These are phyloP conservation scores for Temnothorax ravouxi DNA, from an alignment of 2,888 invertebrate species.

Conservation along the genomic window DNA sequence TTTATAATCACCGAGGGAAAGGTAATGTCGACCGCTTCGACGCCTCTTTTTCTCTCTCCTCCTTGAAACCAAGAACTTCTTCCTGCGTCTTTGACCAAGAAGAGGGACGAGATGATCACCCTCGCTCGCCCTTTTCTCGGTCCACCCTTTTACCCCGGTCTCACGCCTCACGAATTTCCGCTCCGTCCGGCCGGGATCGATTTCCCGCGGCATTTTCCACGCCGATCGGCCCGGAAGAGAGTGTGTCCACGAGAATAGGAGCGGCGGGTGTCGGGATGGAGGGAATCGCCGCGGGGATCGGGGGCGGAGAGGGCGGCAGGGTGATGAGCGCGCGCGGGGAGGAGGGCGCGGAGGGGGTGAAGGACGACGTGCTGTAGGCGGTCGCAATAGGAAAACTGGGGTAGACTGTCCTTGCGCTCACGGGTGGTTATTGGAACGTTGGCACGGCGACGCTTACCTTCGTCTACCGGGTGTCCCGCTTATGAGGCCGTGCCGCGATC, in stretches of 20 bases:
- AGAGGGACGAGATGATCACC: conserved; percentile 67
- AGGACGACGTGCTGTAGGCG: conserved; percentile 79
- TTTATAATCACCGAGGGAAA: conserved; percentile 40
- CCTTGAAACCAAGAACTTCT: conserved; percentile 69
- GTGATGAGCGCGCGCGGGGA: conserved; percentile 39
- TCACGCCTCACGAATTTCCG: conserved; percentile 77
- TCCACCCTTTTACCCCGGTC: conserved; percentile 75
- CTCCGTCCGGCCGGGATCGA: conserved; percentile 73
- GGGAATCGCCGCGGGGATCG: conserved; percentile 35
- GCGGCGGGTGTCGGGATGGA: conserved; percentile 45
- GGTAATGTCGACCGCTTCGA: conserved; percentile 23
- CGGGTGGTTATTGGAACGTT: conserved; percentile 85
- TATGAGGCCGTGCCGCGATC: conserved; percentile 58
- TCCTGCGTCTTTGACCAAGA: conserved; percentile 73
- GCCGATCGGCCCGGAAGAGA: conserved; percentile 83
- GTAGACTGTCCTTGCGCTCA: conserved; percentile 85
- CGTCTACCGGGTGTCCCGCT: conserved; percentile 78
- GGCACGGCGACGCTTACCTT: conserved; percentile 84
- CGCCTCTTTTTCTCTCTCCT: conserved; percentile 42
- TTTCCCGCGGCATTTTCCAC: conserved; percentile 80
- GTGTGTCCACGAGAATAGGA: conserved; percentile 61
- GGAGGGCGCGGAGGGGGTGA: conserved; percentile 66
- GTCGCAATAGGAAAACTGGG: conserved; percentile 85
- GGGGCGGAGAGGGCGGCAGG: conserved; percentile 14
- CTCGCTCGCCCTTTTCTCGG: conserved; percentile 62